A percentile compares a stretch with the other conserved stretches of the same genome.
These are phyloP conservation scores for Harlomillsia oculata DNA, from an alignment of 1,140 invertebrate genomes.

Conservation along the genomic window DNA sequence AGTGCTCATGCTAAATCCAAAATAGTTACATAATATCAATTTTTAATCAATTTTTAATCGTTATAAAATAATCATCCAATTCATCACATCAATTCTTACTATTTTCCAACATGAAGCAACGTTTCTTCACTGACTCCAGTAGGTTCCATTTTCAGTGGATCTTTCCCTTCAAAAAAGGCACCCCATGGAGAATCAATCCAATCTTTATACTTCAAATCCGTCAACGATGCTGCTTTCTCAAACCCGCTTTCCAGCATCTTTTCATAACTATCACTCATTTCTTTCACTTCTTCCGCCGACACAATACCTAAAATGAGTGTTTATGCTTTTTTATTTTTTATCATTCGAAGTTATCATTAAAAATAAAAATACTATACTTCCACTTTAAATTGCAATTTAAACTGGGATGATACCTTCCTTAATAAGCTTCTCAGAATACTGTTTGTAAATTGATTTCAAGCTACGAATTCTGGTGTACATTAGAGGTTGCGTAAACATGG, in stretches of 20 bases:
- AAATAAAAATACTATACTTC: neutral
- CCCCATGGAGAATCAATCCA: conserved; percentile 99
- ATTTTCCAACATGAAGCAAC: conserved; percentile 81
- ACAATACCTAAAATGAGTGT: conserved; percentile 59
- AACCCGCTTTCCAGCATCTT: conserved; percentile 95
- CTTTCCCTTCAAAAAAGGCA: conserved; percentile 84
- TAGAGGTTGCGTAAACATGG: conserved; percentile 99
- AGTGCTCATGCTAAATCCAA: too few relatives aligned
- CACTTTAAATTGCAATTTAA: neutral
- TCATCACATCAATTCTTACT: too few relatives aligned
- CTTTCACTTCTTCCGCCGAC: conserved; percentile 76
- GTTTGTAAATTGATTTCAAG: conserved; percentile 66
- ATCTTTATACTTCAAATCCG: conserved; percentile 91
- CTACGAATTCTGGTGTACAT: conserved; percentile 95
- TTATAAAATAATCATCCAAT: too few relatives aligned
- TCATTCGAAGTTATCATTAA: too few relatives aligned
- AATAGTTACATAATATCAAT: too few relatives aligned
- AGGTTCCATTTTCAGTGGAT: conserved; percentile 61
- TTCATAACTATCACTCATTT: conserved; percentile 83
- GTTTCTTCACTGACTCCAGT: conserved; percentile 90
- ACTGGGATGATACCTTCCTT: conserved; percentile 48
- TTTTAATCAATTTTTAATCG: too few relatives aligned
- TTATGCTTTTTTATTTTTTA: too few relatives aligned
- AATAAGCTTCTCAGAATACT: conserved; percentile 82
- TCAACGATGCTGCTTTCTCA: conserved; percentile 78